Conservation (phyloP, 2,797 vertebrate genomes). For the Darevskia nairensis region DNA sequence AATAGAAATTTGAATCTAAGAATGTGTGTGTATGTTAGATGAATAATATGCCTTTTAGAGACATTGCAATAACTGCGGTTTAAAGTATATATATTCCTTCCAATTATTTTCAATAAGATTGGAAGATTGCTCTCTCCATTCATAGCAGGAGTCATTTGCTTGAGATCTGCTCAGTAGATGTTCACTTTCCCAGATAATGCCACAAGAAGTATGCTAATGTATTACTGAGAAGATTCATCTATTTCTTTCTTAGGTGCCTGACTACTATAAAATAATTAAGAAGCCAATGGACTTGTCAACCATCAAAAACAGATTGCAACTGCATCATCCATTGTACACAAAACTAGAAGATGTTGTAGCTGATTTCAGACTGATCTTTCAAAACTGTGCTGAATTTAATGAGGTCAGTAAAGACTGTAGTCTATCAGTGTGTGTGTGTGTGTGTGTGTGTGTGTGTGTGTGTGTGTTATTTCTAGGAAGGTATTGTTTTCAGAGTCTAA, state of each 20-base stretch:
- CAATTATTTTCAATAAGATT: not conserved
- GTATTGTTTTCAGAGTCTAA: not conserved
- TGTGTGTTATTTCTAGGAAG: conserved; percentile 21
- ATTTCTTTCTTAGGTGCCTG: conserved; percentile 78
- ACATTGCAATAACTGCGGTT: not conserved
- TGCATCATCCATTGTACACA: conserved; percentile 73
- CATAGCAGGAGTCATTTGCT: not conserved
- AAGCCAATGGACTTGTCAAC: conserved; percentile 86
- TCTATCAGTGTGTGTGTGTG: not conserved
- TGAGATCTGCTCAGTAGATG: not conserved
- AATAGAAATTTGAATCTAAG: not conserved
- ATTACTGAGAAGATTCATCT: not conserved
- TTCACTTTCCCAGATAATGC: not conserved
- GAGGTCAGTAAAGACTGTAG: conserved; percentile 75
- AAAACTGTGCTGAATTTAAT: conserved; percentile 85
- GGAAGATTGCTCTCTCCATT: not conserved
- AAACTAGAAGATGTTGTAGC: conserved; percentile 82
- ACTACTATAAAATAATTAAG: conserved; percentile 86
- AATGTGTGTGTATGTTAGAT: not conserved
- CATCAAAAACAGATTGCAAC: conserved; percentile 83
- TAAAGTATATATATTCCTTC: not conserved
- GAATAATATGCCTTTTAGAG: not conserved
- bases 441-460: not conserved
- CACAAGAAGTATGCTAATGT: not conserved
- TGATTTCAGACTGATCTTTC: conserved; percentile 83